Percentiles rank a stretch among this genome's conserved stretches.
These are phyloP conservation scores for Vireo griseus DNA, from an alignment of 2,797 vertebrate species.

Conservation along the genomic window DNA sequence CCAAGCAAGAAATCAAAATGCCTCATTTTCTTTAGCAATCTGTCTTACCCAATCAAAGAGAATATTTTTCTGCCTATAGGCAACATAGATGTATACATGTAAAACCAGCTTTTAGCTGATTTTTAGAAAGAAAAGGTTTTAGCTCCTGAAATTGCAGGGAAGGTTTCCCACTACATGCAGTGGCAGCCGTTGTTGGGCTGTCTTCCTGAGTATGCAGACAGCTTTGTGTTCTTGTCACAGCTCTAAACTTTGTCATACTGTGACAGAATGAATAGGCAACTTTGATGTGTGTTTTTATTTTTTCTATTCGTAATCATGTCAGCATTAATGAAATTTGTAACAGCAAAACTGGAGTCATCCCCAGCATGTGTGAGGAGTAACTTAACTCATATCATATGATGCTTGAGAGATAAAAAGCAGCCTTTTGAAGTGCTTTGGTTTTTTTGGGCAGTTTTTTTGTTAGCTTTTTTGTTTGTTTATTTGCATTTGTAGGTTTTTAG, in stretches of 20 bases:
- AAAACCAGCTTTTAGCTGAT: not conserved
- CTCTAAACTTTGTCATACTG: not conserved
- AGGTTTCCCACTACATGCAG: not conserved
- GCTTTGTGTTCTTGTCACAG: not conserved
- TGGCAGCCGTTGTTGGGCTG: not conserved
- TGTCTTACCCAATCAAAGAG: not conserved
- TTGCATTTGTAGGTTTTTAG: not conserved
- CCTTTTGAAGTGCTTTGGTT: not conserved
- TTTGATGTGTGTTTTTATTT: slow-evolving; percentile 15
- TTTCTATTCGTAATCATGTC: not conserved
- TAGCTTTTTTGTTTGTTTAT: not conserved
- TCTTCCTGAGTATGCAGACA: not conserved
- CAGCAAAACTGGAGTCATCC: not conserved
- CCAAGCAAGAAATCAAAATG: not conserved
- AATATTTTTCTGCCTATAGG: not conserved
- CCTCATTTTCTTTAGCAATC: not conserved
- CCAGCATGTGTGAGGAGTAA: not conserved
- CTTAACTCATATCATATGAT: not conserved
- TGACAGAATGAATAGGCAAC: not conserved
- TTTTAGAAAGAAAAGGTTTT: not conserved
- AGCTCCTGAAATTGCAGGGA: not conserved
- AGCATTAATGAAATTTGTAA: slow-evolving; percentile 17
- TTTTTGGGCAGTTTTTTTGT: not conserved
- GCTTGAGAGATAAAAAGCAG: not conserved
- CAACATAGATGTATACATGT: not conserved